phyloP scores from a whole-genome alignment of 2,113 vertebrate species.

The Grammomys surdaster region DNA sequence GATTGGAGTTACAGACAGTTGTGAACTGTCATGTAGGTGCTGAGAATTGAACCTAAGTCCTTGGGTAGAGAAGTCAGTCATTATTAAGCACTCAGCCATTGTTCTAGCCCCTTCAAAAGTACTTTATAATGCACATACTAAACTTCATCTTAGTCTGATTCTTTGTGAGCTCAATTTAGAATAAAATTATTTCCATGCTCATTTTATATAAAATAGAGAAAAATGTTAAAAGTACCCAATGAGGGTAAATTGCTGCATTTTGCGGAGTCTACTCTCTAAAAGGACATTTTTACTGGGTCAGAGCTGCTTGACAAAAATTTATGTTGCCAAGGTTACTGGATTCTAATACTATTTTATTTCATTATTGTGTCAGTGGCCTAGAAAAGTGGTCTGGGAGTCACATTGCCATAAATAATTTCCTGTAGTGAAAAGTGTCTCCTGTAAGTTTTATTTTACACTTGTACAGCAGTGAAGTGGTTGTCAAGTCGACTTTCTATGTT shows the following conservation, averaged over 20 bases:
- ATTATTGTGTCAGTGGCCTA: conserved; percentile 39
- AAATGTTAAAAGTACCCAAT: conserved; percentile 43
- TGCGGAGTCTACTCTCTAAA: conserved; percentile 51
- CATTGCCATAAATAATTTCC: conserved; percentile 30
- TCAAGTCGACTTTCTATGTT: conserved; percentile 58
- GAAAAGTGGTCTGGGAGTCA: background rate
- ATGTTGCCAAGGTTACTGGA: conserved; percentile 48
- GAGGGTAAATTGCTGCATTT: conserved; percentile 55
- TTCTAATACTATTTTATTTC: conserved; percentile 51
- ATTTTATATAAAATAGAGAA: conserved; percentile 62
- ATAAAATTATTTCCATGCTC: conserved; percentile 33
- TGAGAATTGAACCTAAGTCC: background rate
- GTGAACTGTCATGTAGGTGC: background rate
- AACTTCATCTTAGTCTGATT: conserved; percentile 37
- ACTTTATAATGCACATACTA: background rate
- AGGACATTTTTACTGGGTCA: conserved; percentile 49
- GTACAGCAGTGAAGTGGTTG: conserved; percentile 40
- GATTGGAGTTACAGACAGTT: background rate
- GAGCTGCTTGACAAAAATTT: conserved; percentile 59
- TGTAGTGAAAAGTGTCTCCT: conserved; percentile 52
- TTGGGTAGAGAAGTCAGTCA: background rate
- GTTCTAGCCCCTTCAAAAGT: background rate
- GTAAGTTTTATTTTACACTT: conserved; percentile 31
- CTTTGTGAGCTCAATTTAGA: background rate
- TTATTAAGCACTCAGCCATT: background rate